A percentile compares a stretch with the other conserved stretches of the same genome.
phyloP scores from a whole-genome alignment of 2,888 invertebrate species.

The Callinectes sapidus region DNA sequence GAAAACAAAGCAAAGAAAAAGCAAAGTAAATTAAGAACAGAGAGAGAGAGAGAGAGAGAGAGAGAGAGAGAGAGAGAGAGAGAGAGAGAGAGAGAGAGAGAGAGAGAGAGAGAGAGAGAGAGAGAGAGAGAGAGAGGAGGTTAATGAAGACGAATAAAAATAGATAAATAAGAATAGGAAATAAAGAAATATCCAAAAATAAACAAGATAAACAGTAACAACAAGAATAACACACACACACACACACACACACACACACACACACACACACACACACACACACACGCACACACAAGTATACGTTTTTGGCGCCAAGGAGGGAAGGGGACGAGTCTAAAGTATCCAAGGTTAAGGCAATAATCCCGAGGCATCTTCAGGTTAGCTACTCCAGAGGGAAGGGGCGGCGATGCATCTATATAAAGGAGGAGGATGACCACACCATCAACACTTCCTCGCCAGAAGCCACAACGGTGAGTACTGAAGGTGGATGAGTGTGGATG shows the following conservation, averaged over 20 bases:
- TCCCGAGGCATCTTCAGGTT: neutral
- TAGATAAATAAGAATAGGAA: neutral
- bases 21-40: neutral
- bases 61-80: constrained; percentile 40
- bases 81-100: constrained; percentile 8
- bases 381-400: neutral
- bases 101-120: constrained; percentile 32
- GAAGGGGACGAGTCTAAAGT: neutral
- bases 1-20: neutral
- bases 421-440: neutral
- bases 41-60: neutral
- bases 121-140: constrained; percentile 18
- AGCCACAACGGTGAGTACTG: neutral
- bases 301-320: neutral
- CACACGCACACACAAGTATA: neutral
- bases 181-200: neutral
- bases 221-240: neutral
- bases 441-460: neutral
- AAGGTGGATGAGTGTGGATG: neutral
- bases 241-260: neutral
- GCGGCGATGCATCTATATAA: neutral
- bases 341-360: neutral
- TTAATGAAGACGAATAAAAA: neutral
- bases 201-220: neutral
- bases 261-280: constrained; percentile 1